Conservation (phyloP, 92 coral and sea anemone genomes). For the Desmophyllum pertusum region DNA sequence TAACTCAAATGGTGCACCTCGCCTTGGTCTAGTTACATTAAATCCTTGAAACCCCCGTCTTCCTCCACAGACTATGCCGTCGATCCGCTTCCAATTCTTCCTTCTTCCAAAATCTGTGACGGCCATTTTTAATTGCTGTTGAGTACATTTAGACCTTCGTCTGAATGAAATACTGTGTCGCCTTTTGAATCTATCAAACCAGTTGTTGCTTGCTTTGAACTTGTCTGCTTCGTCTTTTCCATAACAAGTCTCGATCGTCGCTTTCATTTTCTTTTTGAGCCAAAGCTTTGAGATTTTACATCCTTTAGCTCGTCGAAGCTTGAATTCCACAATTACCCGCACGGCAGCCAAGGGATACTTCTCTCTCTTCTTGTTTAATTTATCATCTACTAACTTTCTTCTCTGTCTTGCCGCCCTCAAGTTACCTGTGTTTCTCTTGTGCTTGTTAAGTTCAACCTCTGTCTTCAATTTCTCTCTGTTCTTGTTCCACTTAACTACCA, state of each 20-base stretch:
- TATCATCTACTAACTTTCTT: slow-evolving; percentile 27
- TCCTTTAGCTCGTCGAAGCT: slow-evolving; percentile 58
- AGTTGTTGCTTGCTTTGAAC: slow-evolving; percentile 59
- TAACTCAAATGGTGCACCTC: too few relatives aligned
- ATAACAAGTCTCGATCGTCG: slow-evolving; percentile 42
- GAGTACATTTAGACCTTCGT: slow-evolving; percentile 41
- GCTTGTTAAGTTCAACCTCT: background rate
- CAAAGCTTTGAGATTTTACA: slow-evolving; percentile 61
- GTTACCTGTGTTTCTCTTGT: background rate
- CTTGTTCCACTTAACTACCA: slow-evolving; percentile 71
- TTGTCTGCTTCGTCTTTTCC: slow-evolving; percentile 54
- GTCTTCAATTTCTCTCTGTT: slow-evolving; percentile 25
- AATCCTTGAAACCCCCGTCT: too few relatives aligned
- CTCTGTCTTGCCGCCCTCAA: slow-evolving; percentile 47
- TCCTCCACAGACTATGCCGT: too few relatives aligned
- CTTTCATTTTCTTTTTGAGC: slow-evolving; percentile 60
- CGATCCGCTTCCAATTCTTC: too few relatives aligned
- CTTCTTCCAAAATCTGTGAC: too few relatives aligned
- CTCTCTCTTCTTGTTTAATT: slow-evolving; percentile 33
- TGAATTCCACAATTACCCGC: slow-evolving; percentile 53
- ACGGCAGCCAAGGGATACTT: slow-evolving; percentile 57
- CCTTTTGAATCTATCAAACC: slow-evolving; percentile 60
- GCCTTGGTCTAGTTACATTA: too few relatives aligned
- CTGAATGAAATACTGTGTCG: slow-evolving; percentile 21
- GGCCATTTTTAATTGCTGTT: too few relatives aligned